Evolutionary conservation across 2,113 vertebrate genomes (phyloP), one percentile per base, ranked within the genome.

Genomic region (Campylorhamphus procurvoides): DNA sequence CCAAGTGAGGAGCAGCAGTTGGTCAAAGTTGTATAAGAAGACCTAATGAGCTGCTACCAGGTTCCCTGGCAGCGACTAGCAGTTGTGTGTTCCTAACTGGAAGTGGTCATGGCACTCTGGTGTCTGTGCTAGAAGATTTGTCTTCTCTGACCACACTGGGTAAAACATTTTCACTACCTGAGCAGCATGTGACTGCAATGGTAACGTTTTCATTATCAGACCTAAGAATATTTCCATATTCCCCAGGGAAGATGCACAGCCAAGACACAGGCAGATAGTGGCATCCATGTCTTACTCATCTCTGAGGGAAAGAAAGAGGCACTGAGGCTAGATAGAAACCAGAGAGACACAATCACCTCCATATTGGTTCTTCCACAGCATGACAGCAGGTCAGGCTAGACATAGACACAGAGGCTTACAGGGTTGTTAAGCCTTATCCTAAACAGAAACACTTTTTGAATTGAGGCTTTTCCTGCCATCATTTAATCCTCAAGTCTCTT

Each of bases 101-200:
- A 78, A 74, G 40, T 29, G 44, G 6, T 79, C 9, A 15, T 58
- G 59, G 39, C 18, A 39, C 37, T 66, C 14, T 55, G 28, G 44
- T 39, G 18, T 29, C 59, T 52, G 22, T 35, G 44, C 12, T 53
- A 55, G 31, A 16, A 20, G 28, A 44, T 44, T 90, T 66, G 27
- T 69, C 9, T 77, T 56, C 55, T 77, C 42, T 84, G 46, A 35
- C 14, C 22, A 73, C 46, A 59, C 12, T 18, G 22, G 5, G 24
- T 49, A 33, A 80, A 80, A 18, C 22, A 28, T 68, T 86, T 86
- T 73, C 31, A 29, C 44, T 59, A 31, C 19, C 14, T 60, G 29
- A 69, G 13, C 25, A 19, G 6, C 6, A 3, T 72, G 40, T 49
- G 31, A 49, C 25, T 0, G 3, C 44, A 63, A 29, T 0, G 0